Percentiles rank a stretch among this genome's conserved stretches.
Conservation (phyloP, 2,113 vertebrate species). For the Speoplatyrhinus poulsoni region DNA sequence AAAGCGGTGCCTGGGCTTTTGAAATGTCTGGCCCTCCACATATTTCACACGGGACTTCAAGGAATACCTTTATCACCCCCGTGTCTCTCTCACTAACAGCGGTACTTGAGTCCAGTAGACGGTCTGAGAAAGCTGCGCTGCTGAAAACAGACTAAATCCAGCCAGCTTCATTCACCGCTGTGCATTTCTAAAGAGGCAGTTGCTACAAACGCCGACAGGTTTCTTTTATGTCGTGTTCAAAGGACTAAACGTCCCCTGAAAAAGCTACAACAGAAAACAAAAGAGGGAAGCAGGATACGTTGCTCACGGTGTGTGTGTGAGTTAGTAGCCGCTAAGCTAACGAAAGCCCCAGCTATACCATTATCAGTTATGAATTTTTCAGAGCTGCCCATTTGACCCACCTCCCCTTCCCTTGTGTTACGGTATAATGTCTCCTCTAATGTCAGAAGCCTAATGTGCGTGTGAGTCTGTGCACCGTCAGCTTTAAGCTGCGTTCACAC, state of each 20-base stretch:
- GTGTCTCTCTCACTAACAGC: too few relatives aligned
- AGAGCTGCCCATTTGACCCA: slow-evolving; percentile 1
- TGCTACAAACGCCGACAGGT: background rate
- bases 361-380: slow-evolving; percentile 22
- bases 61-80: background rate
- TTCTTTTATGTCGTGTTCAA: too few relatives aligned
- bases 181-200: background rate
- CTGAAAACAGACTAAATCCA: too few relatives aligned
- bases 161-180: too few relatives aligned
- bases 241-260: background rate
- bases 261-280: slow-evolving; percentile 11
- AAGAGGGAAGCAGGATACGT: background rate
- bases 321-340: background rate
- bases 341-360: background rate
- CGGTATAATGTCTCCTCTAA: background rate
- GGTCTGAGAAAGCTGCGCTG: too few relatives aligned
- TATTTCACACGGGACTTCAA: background rate
- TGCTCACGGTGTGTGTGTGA: background rate
- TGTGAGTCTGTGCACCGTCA: background rate
- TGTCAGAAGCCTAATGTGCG: background rate
- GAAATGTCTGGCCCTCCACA: background rate
- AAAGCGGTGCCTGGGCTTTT: background rate
- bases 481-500: background rate
- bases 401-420: background rate
- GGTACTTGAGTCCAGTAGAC: too few relatives aligned